These are phyloP conservation scores for Menidia beryllina DNA, from an alignment of 2,113 vertebrate species.

Conservation along the genomic window DNA sequence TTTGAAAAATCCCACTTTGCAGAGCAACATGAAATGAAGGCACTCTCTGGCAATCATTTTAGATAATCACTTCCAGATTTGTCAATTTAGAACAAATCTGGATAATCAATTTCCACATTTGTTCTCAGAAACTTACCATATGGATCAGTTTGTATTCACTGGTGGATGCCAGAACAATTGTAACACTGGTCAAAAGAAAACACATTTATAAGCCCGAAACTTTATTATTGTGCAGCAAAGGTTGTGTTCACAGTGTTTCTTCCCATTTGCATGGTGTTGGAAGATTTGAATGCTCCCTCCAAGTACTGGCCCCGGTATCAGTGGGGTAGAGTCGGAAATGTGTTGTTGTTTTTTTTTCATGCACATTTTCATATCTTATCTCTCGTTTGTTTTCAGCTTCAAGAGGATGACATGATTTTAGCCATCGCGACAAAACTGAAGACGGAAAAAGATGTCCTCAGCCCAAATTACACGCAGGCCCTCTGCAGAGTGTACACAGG, in stretches of 20 bases:
- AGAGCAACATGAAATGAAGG: background rate
- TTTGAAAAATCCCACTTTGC: too few species aligned
- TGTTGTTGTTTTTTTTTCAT: background rate
- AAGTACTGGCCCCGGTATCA: too few species aligned
- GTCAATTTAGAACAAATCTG: background rate
- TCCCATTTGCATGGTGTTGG: background rate
- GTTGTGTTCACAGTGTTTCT: background rate
- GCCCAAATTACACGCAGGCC: slow-evolving; percentile 82
- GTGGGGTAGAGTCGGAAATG: too few species aligned
- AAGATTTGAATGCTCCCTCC: background rate
- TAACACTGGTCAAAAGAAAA: too few species aligned
- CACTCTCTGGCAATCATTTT: background rate
- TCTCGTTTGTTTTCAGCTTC: slow-evolving; percentile 60
- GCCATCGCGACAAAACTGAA: slow-evolving; percentile 87
- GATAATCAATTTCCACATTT: background rate
- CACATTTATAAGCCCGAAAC: background rate
- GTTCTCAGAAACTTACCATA: background rate
- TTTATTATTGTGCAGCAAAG: background rate
- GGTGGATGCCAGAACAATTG: background rate
- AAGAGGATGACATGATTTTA: slow-evolving; percentile 83
- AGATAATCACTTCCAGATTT: background rate
- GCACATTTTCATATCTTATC: background rate
- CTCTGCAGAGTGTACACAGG: slow-evolving; percentile 91
- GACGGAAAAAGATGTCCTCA: slow-evolving; percentile 72
- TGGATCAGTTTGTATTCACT: background rate